Percentiles rank a stretch among this genome's conserved stretches.
Evolutionary conservation across 2,888 invertebrate species (phyloP).

Genomic region (Drosophila sordidula): DNA sequence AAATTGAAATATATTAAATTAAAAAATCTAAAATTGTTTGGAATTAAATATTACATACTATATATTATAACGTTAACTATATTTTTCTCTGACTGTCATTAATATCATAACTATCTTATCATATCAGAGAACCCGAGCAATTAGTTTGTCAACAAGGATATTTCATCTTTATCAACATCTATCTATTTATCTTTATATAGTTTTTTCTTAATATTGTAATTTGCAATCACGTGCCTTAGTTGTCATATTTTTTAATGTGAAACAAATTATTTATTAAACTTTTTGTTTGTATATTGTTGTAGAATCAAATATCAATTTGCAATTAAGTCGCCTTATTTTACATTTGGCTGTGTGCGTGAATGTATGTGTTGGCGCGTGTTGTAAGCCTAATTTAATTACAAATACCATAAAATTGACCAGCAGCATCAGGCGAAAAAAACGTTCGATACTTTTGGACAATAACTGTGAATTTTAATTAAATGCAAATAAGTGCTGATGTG

Average conservation of each 20-base stretch:
- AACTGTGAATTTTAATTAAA: constrained; percentile 75
- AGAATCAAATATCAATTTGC: constrained; percentile 59
- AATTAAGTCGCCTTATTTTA: constrained; percentile 62
- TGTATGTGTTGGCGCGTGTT: constrained; percentile 30
- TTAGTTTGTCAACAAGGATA: not conserved
- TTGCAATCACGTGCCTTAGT: not conserved
- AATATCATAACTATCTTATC: too few relatives aligned
- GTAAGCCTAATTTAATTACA: constrained; percentile 76
- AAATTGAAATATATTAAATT: too few relatives aligned
- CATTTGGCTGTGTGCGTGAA: constrained; percentile 1
- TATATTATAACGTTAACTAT: too few relatives aligned
- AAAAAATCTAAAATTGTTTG: too few relatives aligned
- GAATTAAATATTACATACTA: too few relatives aligned
- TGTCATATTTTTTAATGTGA: not conserved
- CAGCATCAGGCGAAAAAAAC: constrained; percentile 33
- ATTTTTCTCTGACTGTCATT: too few relatives aligned
- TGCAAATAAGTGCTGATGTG: constrained; percentile 63
- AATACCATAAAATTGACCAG: constrained; percentile 59
- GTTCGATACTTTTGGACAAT: constrained; percentile 66
- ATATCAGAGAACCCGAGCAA: not conserved
- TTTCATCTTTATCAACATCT: not conserved
- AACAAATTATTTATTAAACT: constrained; percentile 13
- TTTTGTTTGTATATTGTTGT: constrained; percentile 27
- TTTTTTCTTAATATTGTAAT: not conserved
- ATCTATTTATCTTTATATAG: too few relatives aligned